A percentile compares a stretch with the other conserved stretches of the same genome.
These are phyloP conservation scores for Bicyclus anynana DNA, from an alignment of 1,140 invertebrate species.

Conservation along the genomic window DNA sequence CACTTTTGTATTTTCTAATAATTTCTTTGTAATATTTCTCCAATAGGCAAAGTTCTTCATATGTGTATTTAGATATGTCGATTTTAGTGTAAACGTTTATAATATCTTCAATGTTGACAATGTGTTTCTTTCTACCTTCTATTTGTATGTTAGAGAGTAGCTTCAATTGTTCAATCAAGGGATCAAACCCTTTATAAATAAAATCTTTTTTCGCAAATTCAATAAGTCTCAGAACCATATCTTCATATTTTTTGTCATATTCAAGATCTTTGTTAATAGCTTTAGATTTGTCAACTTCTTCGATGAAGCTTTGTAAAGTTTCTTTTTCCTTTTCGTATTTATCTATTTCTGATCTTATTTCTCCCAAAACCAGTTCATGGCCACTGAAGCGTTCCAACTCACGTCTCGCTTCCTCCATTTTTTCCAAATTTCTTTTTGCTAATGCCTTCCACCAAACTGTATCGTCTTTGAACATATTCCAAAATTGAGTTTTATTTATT, in stretches of 20 bases:
- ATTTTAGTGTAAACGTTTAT: conserved; percentile 59
- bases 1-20: conserved; percentile 57
- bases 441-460: conserved; percentile 73
- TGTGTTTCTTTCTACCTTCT: conserved; percentile 48
- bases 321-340: conserved; percentile 61
- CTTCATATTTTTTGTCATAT: conserved; percentile 69
- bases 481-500: conserved; percentile 59
- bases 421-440: conserved; percentile 68
- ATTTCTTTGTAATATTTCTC: conserved; percentile 69
- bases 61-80: conserved; percentile 59
- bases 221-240: conserved; percentile 67
- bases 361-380: conserved; percentile 63
- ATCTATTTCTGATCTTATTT: conserved; percentile 54
- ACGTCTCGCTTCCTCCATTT: conserved; percentile 68
- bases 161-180: conserved; percentile 67
- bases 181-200: conserved; percentile 75
- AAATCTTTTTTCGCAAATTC: conserved; percentile 71
- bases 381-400: conserved; percentile 70
- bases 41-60: conserved; percentile 61
- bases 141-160: conserved; percentile 56
- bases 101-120: conserved; percentile 55
- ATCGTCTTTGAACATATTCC: conserved; percentile 73
- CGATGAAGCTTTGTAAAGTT: conserved; percentile 61
- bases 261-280: conserved; percentile 59
- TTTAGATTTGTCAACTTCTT: conserved; percentile 65